Evolutionary conservation across 2,888 invertebrate species (phyloP), one percentile per base, ranked within the genome.

Genomic region (Drosophila hawaiiensis): DNA sequence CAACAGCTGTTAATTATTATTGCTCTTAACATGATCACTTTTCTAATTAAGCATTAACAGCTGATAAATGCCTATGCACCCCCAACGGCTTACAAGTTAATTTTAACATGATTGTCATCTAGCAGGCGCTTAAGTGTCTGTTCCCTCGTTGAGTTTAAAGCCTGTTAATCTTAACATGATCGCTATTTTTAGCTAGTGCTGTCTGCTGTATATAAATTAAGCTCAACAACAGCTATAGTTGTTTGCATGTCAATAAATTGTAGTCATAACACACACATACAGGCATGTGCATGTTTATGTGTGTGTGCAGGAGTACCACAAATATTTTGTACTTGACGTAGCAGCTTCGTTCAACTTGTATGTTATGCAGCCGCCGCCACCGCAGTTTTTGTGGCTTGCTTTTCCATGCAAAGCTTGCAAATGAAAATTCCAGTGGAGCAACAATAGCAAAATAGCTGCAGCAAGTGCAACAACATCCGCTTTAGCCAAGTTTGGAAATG

Each of bases 381-480:
- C 41, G 56, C 63, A 73, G 49, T 63, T 75, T 71, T 69, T 81
- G 68, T 71, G 58, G 69, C 66, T 37, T 54, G 65, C 52, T 47
- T 39, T 53, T 39, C 14, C 35, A 35, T 60, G 53, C 56, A 22
- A 35, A 47, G 58, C 58, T 61, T 35, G 60, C 33, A 68, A 77
- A 77, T 68, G 66, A 64, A 79, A 78, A 79, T 79, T 81, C 73
- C 82, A 77, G 31, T 47, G 65, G 59, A 55, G 41, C 54, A 53
- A 14, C 59, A 63, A 12, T 52, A 53, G 16, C 29, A 56, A n/a
- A 66, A 39, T 35, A 65, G 37, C 65, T 29, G 22, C 62, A 67
- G 56, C 76, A 76, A 76, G 71, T 80, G 81, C 72, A 76, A 60
- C 65, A 81, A 81, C 61, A 79, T 81, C 78, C 78, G 78, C 63